Base-by-base conservation (phyloP, 1,140 invertebrate genomes). In the Philopotamus ludificatus region DNA sequence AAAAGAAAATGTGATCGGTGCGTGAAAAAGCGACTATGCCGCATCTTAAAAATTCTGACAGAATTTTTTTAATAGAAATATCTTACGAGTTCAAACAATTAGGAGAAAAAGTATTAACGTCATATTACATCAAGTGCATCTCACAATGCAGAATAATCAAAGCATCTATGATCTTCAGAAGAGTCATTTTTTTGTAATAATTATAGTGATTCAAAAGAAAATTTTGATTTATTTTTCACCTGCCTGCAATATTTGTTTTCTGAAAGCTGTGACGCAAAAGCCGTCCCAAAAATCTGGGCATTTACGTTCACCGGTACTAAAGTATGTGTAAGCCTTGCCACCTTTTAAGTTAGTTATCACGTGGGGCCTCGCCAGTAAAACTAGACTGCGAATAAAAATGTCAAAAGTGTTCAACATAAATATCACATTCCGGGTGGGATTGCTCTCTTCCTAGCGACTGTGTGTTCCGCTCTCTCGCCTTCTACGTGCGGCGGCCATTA, bases 401-500 rank as follows among this genome's bases (percentile, higher is more conserved):
- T 67, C 66, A 67, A 44, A 51, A 58, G 53, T 63, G 60, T 67
- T 67, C 59, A 55, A 63, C 66, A 67, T 67, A 67, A 67, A 67
- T 67, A 63, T 66, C 51, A 23, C 42, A 41, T 47, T 62, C 58
- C 15, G 10, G 26, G 64, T 22, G 51, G 23, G 28, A 34, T 34
- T 34, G 28, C 28, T 12, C 28, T 4, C 28, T 34, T 34, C 12
- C 28, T 12, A 34, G 28, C 28, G 12, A 7, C 28, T 34, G 12
- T 34, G 12, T 34, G 28, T 34, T 34, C n/a, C 4, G 28, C 28
- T 7, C 28, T 34, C 28, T 12, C 12, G 28, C 28, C 28, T 34
- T 34, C 28, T 34, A 34, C 28, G 28, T 34, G 28, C 12, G 28
- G 28, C 28, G 28, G 28, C 28, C 28, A 34, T 34, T 34, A 34